These are phyloP conservation scores for Pituophis catenifer DNA, from an alignment of 2,113 vertebrate genomes.

Conservation along the genomic window DNA sequence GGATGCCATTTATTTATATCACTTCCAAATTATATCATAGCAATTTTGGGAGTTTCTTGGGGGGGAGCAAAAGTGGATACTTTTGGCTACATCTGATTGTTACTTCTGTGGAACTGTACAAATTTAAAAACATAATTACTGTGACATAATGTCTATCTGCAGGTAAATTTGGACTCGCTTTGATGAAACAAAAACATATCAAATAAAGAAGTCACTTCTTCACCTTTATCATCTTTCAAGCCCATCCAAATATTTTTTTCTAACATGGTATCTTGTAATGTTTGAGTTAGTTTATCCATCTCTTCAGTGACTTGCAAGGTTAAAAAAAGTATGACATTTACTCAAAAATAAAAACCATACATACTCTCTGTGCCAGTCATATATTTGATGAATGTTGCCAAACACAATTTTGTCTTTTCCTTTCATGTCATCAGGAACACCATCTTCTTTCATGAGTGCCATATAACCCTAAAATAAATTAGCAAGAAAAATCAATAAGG, in stretches of 20 bases:
- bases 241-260: neutral
- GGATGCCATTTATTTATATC: neutral
- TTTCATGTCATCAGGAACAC: slow-evolving; percentile 97
- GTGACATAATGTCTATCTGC: neutral
- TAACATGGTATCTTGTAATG: neutral
- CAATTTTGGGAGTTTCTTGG: neutral
- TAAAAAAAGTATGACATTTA: neutral
- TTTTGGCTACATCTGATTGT: neutral
- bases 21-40: neutral
- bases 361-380: slow-evolving; percentile 98
- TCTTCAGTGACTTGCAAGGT: neutral
- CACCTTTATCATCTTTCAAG: neutral
- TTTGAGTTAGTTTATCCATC: neutral
- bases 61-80: neutral
- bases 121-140: neutral
- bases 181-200: neutral
- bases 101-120: neutral
- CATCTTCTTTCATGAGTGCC: slow-evolving; percentile 95
- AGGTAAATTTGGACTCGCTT: neutral
- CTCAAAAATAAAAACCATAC: slow-evolving; percentile 52
- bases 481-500: neutral
- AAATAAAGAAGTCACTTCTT: neutral
- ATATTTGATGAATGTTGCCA: slow-evolving; percentile 98
- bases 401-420: slow-evolving; percentile 99
- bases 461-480: slow-evolving; percentile 87